These are phyloP conservation scores for Struthio camelus DNA, from an alignment of 2,113 vertebrate genomes.

Conservation along the genomic window DNA sequence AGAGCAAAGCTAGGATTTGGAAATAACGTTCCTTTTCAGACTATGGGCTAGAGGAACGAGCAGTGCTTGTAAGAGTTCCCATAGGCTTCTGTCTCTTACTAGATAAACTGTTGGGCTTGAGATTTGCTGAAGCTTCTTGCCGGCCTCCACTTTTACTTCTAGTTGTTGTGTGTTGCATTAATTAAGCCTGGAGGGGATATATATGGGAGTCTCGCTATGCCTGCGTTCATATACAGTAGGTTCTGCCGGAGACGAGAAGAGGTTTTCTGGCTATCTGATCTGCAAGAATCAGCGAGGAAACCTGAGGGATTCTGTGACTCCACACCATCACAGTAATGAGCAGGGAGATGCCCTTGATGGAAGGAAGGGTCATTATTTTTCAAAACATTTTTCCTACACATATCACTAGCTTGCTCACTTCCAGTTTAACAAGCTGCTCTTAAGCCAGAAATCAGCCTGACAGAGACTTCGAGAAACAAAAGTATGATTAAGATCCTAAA, in stretches of 20 bases:
- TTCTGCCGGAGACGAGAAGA: background rate
- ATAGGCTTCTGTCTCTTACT: background rate
- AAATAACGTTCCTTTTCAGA: background rate
- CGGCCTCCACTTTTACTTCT: background rate
- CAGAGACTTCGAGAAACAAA: background rate
- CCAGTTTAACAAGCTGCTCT: background rate
- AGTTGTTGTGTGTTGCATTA: background rate
- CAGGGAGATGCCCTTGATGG: background rate
- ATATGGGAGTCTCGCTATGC: rapidly evolving
- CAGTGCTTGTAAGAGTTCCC: background rate
- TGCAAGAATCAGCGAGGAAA: background rate
- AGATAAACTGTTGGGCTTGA: background rate
- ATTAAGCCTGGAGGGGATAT: background rate
- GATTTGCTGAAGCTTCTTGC: background rate
- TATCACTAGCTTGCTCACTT: background rate
- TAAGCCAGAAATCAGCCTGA: slow-evolving; percentile 17
- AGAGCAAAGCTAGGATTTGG: background rate
- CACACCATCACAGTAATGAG: background rate
- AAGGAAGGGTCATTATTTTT: slow-evolving; percentile 31
- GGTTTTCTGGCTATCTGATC: background rate
- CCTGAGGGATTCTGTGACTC: background rate
- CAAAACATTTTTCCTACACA: background rate
- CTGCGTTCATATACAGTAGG: background rate
- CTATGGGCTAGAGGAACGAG: background rate
- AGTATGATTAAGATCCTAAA: background rate